Evolutionary conservation across 2,113 vertebrate species (phyloP).

Genomic region (Abramis brama): DNA sequence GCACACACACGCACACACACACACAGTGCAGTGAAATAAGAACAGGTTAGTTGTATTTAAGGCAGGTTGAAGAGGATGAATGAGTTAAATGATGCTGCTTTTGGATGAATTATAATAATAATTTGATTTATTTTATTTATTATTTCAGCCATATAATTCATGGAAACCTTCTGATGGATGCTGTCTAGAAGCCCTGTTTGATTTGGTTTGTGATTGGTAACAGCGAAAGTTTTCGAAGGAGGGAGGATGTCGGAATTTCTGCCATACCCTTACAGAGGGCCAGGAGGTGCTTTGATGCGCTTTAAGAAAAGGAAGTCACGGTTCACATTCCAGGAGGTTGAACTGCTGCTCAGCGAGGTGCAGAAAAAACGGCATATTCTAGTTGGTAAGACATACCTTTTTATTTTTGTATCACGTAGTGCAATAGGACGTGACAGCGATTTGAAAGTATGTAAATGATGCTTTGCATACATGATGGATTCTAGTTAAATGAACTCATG

Average conservation of each 20-base stretch:
- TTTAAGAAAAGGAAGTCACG: conserved; percentile 66
- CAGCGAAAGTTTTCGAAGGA: neutral
- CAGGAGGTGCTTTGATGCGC: conserved; percentile 39
- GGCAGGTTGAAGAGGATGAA: neutral
- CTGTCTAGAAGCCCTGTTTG: neutral
- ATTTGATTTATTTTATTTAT: neutral
- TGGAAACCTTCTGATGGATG: conserved; percentile 16
- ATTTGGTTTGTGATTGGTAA: conserved; percentile 14
- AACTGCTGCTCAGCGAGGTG: conserved; percentile 64
- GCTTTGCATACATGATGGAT: neutral
- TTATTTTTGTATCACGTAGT: neutral
- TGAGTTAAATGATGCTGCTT: neutral
- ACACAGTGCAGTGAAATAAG: neutral
- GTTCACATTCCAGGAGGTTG: conserved; percentile 64
- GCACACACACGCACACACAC: too few species aligned
- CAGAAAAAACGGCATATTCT: conserved; percentile 63
- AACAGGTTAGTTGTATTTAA: neutral
- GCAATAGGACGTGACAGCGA: neutral
- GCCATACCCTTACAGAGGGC: conserved; percentile 43
- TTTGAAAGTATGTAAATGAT: neutral
- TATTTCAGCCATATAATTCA: neutral
- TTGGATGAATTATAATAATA: neutral
- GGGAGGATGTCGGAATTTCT: conserved; percentile 52
- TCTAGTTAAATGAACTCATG: neutral
- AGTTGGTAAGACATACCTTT: conserved; percentile 53